Conservation (phyloP, 23 tunicate species). For the Styela clava region DNA sequence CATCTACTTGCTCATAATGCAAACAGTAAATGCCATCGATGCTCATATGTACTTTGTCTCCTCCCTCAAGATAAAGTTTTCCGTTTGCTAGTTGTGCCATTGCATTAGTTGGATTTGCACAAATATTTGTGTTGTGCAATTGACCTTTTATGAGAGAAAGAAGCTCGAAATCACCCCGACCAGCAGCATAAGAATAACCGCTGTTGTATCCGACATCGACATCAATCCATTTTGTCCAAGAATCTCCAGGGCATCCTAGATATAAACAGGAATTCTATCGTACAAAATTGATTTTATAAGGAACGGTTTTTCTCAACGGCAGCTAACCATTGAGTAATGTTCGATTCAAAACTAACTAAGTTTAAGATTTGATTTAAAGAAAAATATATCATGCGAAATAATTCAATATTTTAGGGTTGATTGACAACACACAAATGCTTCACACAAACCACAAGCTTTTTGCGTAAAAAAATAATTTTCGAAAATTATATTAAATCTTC, state of each 20-base stretch:
- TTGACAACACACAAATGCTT: no score
- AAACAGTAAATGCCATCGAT: not conserved
- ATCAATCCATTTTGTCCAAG: not conserved
- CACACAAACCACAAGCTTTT: no score
- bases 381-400: no score
- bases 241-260: not conserved
- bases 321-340: no score
- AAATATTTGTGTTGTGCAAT: not conserved
- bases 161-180: not conserved
- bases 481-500: no score
- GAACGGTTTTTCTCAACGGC: no score
- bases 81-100: not conserved
- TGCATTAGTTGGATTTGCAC: not conserved
- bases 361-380: no score
- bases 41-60: not conserved
- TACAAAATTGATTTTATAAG: no score
- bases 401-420: no score
- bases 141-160: not conserved
- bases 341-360: no score
- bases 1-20: not conserved
- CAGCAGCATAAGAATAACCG: not conserved
- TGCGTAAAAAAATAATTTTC: no score
- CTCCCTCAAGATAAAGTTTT: not conserved
- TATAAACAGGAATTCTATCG: no score
- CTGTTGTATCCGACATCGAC: not conserved